A percentile compares a stretch with the other conserved stretches of the same genome.
phyloP scores from a whole-genome alignment of 2,797 vertebrate species.

The Gadopsis marmoratus region DNA sequence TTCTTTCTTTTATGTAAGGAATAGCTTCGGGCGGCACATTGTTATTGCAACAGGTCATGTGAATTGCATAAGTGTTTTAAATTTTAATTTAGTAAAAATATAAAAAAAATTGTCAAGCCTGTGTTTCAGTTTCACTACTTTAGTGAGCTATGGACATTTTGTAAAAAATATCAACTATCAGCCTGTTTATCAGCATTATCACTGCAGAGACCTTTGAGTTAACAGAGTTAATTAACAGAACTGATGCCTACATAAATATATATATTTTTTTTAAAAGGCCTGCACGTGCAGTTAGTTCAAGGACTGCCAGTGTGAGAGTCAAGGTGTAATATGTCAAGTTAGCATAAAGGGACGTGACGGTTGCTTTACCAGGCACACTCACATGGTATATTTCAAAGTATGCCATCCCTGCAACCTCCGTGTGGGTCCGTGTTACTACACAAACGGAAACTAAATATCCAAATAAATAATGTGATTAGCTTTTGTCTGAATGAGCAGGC shows the following conservation, averaged over 20 bases:
- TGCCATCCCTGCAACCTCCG: background rate
- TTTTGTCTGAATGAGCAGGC: background rate
- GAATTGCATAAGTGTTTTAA: conserved; percentile 14
- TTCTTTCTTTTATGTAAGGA: conserved; percentile 35
- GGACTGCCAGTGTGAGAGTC: background rate
- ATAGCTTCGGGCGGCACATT: conserved; percentile 29
- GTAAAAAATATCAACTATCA: background rate
- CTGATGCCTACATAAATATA: conserved; percentile 4
- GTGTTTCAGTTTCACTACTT: background rate
- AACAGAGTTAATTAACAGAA: conserved; percentile 4
- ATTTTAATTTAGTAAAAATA: conserved; percentile 12
- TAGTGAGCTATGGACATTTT: background rate
- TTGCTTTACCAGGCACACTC: no score
- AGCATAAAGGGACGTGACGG: no score
- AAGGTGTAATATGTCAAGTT: background rate
- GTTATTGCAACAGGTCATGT: conserved; percentile 20
- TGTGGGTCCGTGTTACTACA: no score
- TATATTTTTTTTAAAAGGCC: conserved; percentile 8
- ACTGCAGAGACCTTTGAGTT: background rate
- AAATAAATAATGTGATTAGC: background rate
- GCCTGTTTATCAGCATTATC: no score
- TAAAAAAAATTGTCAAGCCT: background rate
- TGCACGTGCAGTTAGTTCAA: conserved; percentile 1
- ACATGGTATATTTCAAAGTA: no score
- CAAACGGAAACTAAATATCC: background rate